Evolutionary conservation across 2,797 vertebrate species (phyloP).

Genomic region (Paramormyrops hopkinsi): DNA sequence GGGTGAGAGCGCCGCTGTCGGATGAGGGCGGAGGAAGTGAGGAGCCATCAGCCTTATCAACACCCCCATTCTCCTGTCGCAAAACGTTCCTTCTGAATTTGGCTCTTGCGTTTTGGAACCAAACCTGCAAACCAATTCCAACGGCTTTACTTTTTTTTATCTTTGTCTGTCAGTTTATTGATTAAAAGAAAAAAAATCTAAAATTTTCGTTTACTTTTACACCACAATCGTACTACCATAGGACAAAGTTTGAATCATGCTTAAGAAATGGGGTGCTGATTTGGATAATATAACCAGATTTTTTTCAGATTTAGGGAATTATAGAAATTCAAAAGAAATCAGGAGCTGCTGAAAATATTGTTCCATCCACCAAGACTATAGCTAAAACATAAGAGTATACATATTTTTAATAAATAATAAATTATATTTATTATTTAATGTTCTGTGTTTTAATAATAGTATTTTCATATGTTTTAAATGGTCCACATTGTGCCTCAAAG

Average conservation of each 20-base stretch:
- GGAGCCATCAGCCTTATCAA: constrained; percentile 98
- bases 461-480: neutral
- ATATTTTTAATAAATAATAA: constrained; percentile 25
- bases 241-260: constrained; percentile 24
- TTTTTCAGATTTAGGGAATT: constrained; percentile 42
- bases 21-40: constrained; percentile 92
- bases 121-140: constrained; percentile 99
- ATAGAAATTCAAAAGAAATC: constrained; percentile 33
- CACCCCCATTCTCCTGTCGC: constrained; percentile 99
- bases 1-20: constrained; percentile 95
- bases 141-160: constrained; percentile 79
- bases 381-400: constrained; percentile 7
- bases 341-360: constrained; percentile 44
- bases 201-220: constrained; percentile 46
- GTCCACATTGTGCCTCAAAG: neutral
- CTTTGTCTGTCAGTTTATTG: constrained; percentile 13
- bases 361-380: constrained; percentile 38
- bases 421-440: neutral
- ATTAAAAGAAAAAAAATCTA: neutral
- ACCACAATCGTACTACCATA: constrained; percentile 42
- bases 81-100: constrained; percentile 99
- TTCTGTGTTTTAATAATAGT: neutral
- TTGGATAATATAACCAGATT: constrained; percentile 30
- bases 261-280: constrained; percentile 36
- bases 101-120: constrained; percentile 99